phyloP scores from a whole-genome alignment of 2,797 vertebrate species.

The Mionectes olivaceus region DNA sequence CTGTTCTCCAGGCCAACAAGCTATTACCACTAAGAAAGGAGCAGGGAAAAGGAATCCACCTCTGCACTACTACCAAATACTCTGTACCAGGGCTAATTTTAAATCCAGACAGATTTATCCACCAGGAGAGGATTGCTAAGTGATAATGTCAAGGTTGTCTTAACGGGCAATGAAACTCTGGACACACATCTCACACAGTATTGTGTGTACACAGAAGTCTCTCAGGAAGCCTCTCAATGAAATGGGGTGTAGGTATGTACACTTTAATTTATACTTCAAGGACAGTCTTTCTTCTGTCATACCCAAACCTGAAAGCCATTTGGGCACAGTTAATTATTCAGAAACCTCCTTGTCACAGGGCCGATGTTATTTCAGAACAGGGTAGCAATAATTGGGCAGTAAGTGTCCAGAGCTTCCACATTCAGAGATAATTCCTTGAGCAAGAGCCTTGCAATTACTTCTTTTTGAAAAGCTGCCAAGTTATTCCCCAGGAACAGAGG shows the following conservation, averaged over 20 bases:
- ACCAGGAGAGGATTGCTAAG: not conserved
- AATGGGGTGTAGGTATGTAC: not conserved
- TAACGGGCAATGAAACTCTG: not conserved
- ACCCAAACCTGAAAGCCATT: not conserved
- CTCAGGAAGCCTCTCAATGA: not conserved
- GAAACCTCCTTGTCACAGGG: not conserved
- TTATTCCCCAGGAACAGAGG: not conserved
- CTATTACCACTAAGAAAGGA: not conserved
- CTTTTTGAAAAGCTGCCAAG: conserved; percentile 45
- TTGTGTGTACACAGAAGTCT: not conserved
- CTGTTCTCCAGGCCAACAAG: not conserved
- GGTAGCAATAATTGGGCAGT: conserved; percentile 25
- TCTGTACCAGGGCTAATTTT: not conserved
- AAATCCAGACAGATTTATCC: not conserved
- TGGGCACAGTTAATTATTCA: conserved; percentile 32
- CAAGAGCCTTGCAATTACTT: conserved; percentile 36
- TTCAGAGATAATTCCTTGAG: conserved; percentile 34
- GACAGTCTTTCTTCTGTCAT: not conserved
- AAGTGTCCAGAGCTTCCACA: conserved; percentile 34
- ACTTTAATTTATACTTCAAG: not conserved
- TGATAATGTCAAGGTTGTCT: not conserved
- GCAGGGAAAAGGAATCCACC: not conserved
- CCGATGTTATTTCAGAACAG: conserved; percentile 17
- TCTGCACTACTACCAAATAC: not conserved
- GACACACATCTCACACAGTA: not conserved